phyloP scores from a whole-genome alignment of 2,113 vertebrate species.

The Nesoenas mayeri region DNA sequence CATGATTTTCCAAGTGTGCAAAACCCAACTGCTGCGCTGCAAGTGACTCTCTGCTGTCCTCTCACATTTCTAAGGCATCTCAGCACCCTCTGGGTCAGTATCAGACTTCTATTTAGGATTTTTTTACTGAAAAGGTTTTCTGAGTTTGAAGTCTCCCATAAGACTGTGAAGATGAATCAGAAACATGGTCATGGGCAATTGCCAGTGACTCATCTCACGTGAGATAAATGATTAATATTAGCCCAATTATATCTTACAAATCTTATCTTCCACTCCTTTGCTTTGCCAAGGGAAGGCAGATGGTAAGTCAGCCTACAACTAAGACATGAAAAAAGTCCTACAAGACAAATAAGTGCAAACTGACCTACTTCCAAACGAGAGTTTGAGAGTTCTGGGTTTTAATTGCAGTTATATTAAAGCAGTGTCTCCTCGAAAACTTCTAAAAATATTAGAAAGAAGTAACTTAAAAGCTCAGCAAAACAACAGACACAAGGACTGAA shows the following conservation, averaged over 20 bases:
- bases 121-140: neutral
- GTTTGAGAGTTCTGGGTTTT: conserved; percentile 67
- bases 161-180: neutral
- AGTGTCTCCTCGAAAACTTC: conserved; percentile 64
- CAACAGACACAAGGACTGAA: neutral
- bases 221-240: conserved; percentile 70
- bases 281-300: conserved; percentile 77
- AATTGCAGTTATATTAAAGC: conserved; percentile 66
- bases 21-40: neutral
- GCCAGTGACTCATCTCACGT: conserved; percentile 13
- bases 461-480: conserved; percentile 64
- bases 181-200: neutral
- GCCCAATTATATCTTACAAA: conserved; percentile 56
- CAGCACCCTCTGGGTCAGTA: neutral
- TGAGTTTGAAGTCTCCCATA: neutral
- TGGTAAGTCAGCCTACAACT: conserved; percentile 73
- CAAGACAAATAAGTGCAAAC: conserved; percentile 69
- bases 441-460: conserved; percentile 68
- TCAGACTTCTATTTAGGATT: neutral
- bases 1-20: accelerated
- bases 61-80: neutral
- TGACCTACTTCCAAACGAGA: conserved; percentile 66
- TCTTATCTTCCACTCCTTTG: conserved; percentile 52
- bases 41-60: neutral
- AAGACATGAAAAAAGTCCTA: conserved; percentile 50